These are phyloP conservation scores for Anableps anableps DNA, from an alignment of 2,797 vertebrate genomes.

Conservation along the genomic window DNA sequence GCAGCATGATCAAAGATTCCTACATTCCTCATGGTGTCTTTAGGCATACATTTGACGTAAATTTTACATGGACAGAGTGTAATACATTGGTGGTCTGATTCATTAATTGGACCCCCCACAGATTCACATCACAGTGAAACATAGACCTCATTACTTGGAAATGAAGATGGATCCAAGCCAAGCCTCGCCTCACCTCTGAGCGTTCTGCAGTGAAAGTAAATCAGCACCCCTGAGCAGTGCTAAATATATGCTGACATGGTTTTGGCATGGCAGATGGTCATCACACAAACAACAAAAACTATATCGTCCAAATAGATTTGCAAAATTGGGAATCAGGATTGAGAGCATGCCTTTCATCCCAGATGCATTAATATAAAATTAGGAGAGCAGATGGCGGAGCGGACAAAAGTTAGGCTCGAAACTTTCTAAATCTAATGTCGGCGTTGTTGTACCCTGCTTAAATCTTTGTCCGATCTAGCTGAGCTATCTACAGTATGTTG, in stretches of 20 bases:
- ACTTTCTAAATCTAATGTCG: conserved; percentile 35
- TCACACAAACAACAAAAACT: conserved; percentile 12
- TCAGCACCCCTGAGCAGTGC: not conserved
- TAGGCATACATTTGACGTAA: conserved; percentile 36
- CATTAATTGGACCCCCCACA: conserved; percentile 67
- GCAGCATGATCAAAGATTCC: conserved; percentile 52
- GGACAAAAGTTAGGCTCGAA: conserved; percentile 17
- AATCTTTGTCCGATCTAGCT: conserved; percentile 15
- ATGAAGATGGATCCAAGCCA: conserved; percentile 58
- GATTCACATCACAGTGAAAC: conserved; percentile 56
- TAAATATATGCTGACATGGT: conserved; percentile 49
- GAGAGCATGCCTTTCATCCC: conserved; percentile 42
- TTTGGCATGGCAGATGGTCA: conserved; percentile 52
- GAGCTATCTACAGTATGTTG: not conserved
- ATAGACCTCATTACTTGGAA: conserved; percentile 65
- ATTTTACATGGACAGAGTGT: conserved; percentile 52
- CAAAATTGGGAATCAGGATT: conserved; percentile 46
- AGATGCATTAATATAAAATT: conserved; percentile 42
- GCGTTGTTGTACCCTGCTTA: conserved; percentile 1
- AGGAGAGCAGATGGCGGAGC: conserved; percentile 56
- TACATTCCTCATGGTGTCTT: conserved; percentile 53
- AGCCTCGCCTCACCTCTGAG: conserved; percentile 44
- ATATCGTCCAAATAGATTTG: conserved; percentile 43
- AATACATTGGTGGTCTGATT: conserved; percentile 51
- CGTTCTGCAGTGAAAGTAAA: conserved; percentile 31